phyloP scores from a whole-genome alignment of 1,140 invertebrate genomes.

The Oryzaephilus surinamensis region DNA sequence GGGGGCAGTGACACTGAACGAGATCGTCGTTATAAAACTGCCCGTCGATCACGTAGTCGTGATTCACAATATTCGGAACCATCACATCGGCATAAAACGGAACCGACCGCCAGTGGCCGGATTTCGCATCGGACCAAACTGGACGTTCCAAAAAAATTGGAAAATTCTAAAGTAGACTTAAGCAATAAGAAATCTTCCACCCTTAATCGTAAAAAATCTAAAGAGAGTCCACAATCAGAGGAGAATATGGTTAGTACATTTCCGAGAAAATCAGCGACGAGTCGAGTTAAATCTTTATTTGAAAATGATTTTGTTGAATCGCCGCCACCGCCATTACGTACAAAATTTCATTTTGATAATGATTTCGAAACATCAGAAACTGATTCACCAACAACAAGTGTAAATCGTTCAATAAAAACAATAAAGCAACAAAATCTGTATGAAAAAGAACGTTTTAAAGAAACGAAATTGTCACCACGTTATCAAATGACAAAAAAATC shows the following conservation, averaged over 20 bases:
- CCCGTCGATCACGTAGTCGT: conserved; percentile 29
- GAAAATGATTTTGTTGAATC: conserved; percentile 54
- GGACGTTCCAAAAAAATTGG: conserved; percentile 18
- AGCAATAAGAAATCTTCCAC: conserved; percentile 22
- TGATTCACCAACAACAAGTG: conserved; percentile 15
- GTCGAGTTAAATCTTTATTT: conserved; percentile 46
- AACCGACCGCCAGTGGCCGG: conserved; percentile 10
- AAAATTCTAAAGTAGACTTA: conserved; percentile 9
- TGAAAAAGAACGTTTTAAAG: conserved; percentile 16
- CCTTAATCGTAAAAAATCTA: conserved; percentile 27
- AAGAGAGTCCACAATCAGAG: conserved; percentile 27
- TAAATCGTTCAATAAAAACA: conserved; percentile 4
- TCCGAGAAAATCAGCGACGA: conserved; percentile 25
- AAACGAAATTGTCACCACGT: conserved; percentile 16
- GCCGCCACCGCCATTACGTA: background rate
- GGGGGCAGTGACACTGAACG: conserved; percentile 33
- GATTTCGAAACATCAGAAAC: conserved; percentile 27
- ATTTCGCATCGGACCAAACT: conserved; percentile 16
- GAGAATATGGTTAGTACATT: conserved; percentile 21
- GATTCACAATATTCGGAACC: conserved; percentile 33
- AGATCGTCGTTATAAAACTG: conserved; percentile 29
- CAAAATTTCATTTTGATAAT: conserved; percentile 26
- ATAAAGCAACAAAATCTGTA: conserved; percentile 16
- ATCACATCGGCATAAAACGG: conserved; percentile 27
- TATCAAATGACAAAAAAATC: conserved; percentile 43